These are phyloP conservation scores for Plumapathes pennacea DNA, from an alignment of 92 coral and sea anemone species.

Conservation along the genomic window DNA sequence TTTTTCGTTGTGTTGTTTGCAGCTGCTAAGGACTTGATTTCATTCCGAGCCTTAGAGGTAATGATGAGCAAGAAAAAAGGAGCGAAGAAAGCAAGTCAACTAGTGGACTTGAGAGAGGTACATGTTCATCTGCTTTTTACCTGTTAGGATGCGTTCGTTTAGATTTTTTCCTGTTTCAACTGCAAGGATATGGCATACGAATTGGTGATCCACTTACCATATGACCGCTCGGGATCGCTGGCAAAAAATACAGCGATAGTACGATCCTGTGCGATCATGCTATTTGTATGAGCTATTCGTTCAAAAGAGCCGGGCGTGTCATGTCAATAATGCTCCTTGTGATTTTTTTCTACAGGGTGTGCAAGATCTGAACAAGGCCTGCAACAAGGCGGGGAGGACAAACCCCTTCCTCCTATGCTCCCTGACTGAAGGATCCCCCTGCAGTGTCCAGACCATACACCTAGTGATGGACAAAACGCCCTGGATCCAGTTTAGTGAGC, in stretches of 20 bases:
- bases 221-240: too few species aligned
- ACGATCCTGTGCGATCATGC: too few species aligned
- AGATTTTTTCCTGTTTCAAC: too few species aligned
- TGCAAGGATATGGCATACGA: too few species aligned
- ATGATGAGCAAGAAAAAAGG: constrained; percentile 3
- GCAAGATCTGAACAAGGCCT: neutral
- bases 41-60: neutral
- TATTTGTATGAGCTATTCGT: too few species aligned
- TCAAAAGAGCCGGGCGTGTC: too few species aligned
- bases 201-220: too few species aligned
- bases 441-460: neutral
- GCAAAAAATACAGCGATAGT: too few species aligned
- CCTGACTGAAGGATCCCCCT: neutral
- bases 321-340: too few species aligned
- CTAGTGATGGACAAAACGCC: neutral
- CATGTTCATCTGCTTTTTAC: too few species aligned
- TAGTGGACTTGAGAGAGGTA: neutral
- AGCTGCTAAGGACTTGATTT: neutral
- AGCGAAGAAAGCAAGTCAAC: neutral
- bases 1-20: too few species aligned
- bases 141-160: too few species aligned
- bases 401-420: neutral
- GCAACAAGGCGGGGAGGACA: neutral
- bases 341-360: neutral
- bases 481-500: neutral